These are phyloP conservation scores for Odiellus spinosus DNA, from an alignment of 2,888 invertebrate genomes.

Conservation along the genomic window DNA sequence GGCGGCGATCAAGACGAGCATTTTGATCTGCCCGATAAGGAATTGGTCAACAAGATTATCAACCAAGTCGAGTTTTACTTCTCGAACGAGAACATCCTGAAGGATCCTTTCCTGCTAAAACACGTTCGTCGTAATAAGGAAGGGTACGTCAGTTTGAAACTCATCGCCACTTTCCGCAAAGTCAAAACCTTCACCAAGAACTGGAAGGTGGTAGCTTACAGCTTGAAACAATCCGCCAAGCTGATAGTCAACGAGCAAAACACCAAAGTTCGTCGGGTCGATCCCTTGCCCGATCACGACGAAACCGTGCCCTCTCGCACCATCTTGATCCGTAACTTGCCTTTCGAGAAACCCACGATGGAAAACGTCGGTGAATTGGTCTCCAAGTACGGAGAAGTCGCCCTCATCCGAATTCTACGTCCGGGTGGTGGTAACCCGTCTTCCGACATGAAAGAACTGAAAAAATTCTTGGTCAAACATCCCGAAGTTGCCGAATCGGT, in stretches of 20 bases:
- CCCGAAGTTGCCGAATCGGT: conserved; percentile 66
- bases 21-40: conserved; percentile 48
- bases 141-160: conserved; percentile 82
- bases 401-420: conserved; percentile 65
- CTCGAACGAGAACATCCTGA: conserved; percentile 83
- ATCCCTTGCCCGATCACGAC: conserved; percentile 71
- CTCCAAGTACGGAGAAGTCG: conserved; percentile 73
- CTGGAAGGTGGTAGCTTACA: conserved; percentile 79
- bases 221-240: conserved; percentile 56
- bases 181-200: conserved; percentile 87
- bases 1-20: conserved; percentile 6
- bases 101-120: conserved; percentile 86
- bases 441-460: conserved; percentile 42
- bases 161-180: conserved; percentile 86
- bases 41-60: conserved; percentile 58
- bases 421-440: conserved; percentile 81
- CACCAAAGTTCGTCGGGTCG: conserved; percentile 69
- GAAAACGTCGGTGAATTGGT: conserved; percentile 85
- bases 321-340: conserved; percentile 70
- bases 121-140: conserved; percentile 89
- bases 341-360: conserved; percentile 65
- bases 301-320: conserved; percentile 85
- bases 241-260: conserved; percentile 78
- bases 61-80: conserved; percentile 89
- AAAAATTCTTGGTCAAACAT: conserved; percentile 76